Base-by-base conservation (phyloP, 2,113 vertebrate genomes). In the Rhea americana region DNA sequence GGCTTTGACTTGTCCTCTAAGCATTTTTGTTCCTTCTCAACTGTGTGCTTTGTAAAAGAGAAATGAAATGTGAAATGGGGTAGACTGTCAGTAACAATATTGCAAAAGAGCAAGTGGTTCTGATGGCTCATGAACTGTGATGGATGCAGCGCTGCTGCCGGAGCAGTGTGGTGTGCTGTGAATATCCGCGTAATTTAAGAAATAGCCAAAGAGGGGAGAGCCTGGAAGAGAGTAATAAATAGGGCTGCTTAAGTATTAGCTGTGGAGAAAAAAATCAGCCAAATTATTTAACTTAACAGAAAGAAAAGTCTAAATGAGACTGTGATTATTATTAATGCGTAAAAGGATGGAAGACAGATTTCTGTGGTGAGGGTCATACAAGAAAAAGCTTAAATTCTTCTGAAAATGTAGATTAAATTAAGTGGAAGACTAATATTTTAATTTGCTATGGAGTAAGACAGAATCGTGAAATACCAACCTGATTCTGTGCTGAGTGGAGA, bases 401-500 rank as follows among this genome's bases (percentile, higher is more conserved):
- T 56, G 12, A 56, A 70, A 71, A 25, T 77, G 53, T 74, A 56
- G 16, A 1, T 65, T 37, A 56, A 28, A 68, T 85, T 41, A 83
- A 43, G 67, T 80, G 62, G 43, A 26, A 59, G 76, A 87, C 21
- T 56, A 91, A 53, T 77, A 62, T 76, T 53, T 20, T 88, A 6
- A 55, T 93, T 84, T 41, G 28, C 39, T 35, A 65, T 3, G 51
- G 67, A 61, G 43, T 22, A 35, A 75, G 85, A 67, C 18, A 19
- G 67, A 19, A 19, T 1, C 67, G 58, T 12, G 28, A 63, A 13
- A 1, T 5, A 5, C n/a, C 58, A 65, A 24, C n/a, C 30, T 65
- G 1, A 0, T 15, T 22, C 58, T 20, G 51, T 51, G 78, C 78
- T 45, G 41, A 0, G 1, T 2, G 35, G 28, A 7, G 28, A 73